phyloP scores from a whole-genome alignment of 1,140 invertebrate genomes.

The Leptestheria dahalacensis region DNA sequence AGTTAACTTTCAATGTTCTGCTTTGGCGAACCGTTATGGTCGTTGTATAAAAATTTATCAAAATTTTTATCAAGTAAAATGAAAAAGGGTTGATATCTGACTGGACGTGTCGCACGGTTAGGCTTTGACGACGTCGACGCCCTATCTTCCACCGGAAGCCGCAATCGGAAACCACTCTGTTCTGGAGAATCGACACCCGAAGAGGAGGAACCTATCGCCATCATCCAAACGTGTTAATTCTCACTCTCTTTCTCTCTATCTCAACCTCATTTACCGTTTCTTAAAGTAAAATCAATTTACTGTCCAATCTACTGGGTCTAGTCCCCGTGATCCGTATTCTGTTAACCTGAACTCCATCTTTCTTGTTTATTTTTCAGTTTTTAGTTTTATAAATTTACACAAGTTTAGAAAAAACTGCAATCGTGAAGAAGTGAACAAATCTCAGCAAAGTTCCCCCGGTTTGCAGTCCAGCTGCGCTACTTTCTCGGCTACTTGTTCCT shows the following conservation, averaged over 20 bases:
- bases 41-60: not conserved
- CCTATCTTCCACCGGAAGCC: not conserved
- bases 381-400: not conserved
- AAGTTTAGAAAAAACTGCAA: no score
- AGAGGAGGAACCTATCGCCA: conserved; percentile 12
- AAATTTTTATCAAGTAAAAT: not conserved
- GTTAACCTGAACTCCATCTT: not conserved
- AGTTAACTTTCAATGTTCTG: not conserved
- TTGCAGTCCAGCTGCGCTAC: no score
- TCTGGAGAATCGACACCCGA: conserved; percentile 9
- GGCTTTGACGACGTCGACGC: not conserved
- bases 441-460: no score
- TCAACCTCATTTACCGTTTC: not conserved
- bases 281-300: not conserved
- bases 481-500: no score
- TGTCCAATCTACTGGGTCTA: not conserved
- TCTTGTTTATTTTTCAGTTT: not conserved
- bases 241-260: not conserved
- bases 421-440: no score
- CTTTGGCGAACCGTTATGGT: not conserved
- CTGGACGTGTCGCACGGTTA: not conserved
- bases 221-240: not conserved
- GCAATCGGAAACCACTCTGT: not conserved
- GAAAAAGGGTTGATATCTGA: no score
- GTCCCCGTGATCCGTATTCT: not conserved